Base-by-base conservation (phyloP, 2,888 invertebrate genomes). In the Drosophila mayaguana region DNA sequence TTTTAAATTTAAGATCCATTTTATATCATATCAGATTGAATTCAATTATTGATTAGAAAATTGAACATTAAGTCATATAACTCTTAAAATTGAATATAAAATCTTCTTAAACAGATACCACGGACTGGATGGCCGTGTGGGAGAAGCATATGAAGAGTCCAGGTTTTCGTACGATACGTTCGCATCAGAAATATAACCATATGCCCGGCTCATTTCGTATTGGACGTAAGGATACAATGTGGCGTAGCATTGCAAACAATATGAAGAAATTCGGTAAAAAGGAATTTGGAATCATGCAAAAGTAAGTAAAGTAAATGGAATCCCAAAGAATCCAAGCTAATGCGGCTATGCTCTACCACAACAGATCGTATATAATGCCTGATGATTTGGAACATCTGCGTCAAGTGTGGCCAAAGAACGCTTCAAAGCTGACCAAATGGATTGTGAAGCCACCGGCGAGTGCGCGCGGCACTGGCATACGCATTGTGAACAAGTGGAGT, bases 361-460 rank as follows among this genome's bases (percentile, higher is more conserved):
- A 18, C 11, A 94, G 96, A 89, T 98, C 98, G 0, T 99, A 96
- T 90, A 95, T 99, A 18, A 94, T 99, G 91, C 99, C 99, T 0
- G 96, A 97, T 81, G 98, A 98, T 90, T 91, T 96, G 80, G 96
- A 96, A 88, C 92, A 95, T 69, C 93, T 99, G 81, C 96, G 97
- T 77, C 95, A 96, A 70, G 96, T 96, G 6, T 98, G 99, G 97
- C 97, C 97, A 59, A 96, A 96, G 85, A 94, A 95, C 75, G 95
- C 95, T 0, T 96, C 96, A 0, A 95, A 95, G 73, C 95, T 96
- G 79, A 96, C 97, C 83, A 97, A 95, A 91, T 98, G 99, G 97
- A 99, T 99, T 87, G 96, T 99, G 7, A 99, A 99, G 92, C 99
- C 99, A 56, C 99, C 99, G 0, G 99, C 99, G 0, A 98, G 98